Base-by-base conservation (phyloP, 1,140 invertebrate species). In the Eueides isabella region DNA sequence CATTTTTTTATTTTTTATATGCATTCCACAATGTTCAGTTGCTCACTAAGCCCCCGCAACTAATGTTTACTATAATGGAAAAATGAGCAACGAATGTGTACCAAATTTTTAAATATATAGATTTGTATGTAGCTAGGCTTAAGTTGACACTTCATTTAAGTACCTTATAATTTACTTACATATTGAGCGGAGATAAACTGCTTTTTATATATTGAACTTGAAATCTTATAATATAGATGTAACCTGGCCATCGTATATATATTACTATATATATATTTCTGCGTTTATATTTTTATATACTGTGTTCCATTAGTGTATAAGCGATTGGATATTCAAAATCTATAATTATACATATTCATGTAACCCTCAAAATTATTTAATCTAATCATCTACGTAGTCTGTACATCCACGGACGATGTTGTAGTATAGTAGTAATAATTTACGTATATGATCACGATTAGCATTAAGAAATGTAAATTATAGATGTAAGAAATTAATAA, bases 51-150 rank as follows among this genome's bases (percentile, higher is more conserved):
- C 67, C 75, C 72, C 80, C 74, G 82, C 83, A 85, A 78, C 76
- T 85, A 75, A 80, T 86, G 80, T 76, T 38, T 85, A 79, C 86
- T 82, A 83, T 85, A 81, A 81, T 80, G 77, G 84, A 82, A 85
- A 88, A 88, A 87, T 84, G 87, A 91, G 89, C 91, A 92, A 92
- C 91, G 91, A 92, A 92, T 89, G 85, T 90, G 88, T 91, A 92
- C 91, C 91, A 92, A 92, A 92, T 90, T 92, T 82, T 89, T 75
- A 83, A 85, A 78, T 85, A 83, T 91, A 91, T 84, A 87, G 84
- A 86, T 73, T 87, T 90, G 82, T 91, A 89, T 81, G 83, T 92
- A 90, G 84, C 61, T 92, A 92, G 85, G 66, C 26, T 80, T 90
- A 90, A 90, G 88, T 88, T 89, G 74, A 80, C 78, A 78, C 73